Evolutionary conservation across 92 coral and sea anemone genomes (phyloP).

Genomic region (Galaxea fascicularis): DNA sequence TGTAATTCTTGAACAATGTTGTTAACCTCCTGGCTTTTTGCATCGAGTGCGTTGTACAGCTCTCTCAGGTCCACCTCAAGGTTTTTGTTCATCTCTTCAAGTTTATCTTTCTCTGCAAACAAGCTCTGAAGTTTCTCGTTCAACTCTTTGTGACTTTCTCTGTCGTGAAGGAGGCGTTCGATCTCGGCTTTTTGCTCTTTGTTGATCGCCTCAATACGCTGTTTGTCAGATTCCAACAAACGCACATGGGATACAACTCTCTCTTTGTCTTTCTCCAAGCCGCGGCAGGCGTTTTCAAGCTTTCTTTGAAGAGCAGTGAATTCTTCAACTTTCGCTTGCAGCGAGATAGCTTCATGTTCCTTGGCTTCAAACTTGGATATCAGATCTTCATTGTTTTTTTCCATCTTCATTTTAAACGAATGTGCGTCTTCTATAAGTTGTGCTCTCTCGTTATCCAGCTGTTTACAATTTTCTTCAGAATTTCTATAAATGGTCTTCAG

Average conservation of each 20-base stretch:
- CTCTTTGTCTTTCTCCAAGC: conserved; percentile 61
- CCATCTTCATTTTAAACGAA: conserved; percentile 71
- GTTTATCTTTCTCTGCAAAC: conserved; percentile 66
- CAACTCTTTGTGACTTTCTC: conserved; percentile 38
- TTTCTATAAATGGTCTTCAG: conserved; percentile 27
- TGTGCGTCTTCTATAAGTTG: conserved; percentile 71
- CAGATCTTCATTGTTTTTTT: conserved; percentile 67
- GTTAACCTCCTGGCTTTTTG: conserved; percentile 56
- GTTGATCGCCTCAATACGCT: conserved; percentile 60
- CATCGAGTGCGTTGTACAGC: conserved; percentile 60
- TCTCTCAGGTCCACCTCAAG: conserved; percentile 52
- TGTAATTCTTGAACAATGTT: conserved; percentile 36
- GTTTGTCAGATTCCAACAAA: conserved; percentile 53
- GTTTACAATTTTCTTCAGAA: conserved; percentile 32
- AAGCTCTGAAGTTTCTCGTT: conserved; percentile 64
- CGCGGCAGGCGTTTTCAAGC: conserved; percentile 61
- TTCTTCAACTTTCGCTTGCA: conserved; percentile 59
- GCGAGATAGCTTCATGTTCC: conserved; percentile 59
- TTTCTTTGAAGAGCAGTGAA: conserved; percentile 57
- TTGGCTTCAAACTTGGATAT: conserved; percentile 59
- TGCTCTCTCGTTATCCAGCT: conserved; percentile 58
- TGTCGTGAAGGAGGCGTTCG: conserved; percentile 55
- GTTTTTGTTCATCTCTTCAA: conserved; percentile 62
- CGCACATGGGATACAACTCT: conserved; percentile 48
- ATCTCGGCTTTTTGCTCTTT: conserved; percentile 61